phyloP scores from a whole-genome alignment of 2,797 vertebrate species.

The Crocodylus rhombifer region DNA sequence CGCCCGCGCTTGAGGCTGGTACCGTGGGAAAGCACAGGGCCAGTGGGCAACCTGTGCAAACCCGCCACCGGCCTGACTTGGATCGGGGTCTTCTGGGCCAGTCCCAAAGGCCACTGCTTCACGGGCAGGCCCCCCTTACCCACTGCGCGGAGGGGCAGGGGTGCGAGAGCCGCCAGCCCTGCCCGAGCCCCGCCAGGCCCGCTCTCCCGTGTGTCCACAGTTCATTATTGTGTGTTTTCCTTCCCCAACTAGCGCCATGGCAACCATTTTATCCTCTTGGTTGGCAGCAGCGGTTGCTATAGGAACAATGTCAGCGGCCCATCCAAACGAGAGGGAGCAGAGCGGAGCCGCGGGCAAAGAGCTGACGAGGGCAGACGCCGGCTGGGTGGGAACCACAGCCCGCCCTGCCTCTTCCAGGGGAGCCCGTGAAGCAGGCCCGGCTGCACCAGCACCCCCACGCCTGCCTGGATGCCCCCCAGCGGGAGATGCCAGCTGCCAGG shows the following conservation, averaged over 20 bases:
- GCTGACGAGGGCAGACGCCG: constrained; percentile 13
- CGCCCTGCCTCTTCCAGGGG: background rate
- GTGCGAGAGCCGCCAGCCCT: background rate
- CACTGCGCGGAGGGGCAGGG: background rate
- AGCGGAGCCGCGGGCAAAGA: constrained; percentile 37
- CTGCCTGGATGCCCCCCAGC: background rate
- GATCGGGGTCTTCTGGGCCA: background rate
- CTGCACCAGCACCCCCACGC: background rate
- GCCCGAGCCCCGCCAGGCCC: too few species aligned
- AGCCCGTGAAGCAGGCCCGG: background rate
- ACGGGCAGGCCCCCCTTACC: background rate
- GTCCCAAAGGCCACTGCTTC: background rate
- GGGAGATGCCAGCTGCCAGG: constrained; percentile 7
- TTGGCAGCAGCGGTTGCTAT: constrained; percentile 74
- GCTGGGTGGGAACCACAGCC: background rate
- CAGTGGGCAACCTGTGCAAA: background rate
- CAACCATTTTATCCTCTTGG: constrained; percentile 75
- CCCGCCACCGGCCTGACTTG: fast-evolving
- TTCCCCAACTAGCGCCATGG: constrained; percentile 75
- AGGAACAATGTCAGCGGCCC: constrained; percentile 74
- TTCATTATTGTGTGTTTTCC: constrained; percentile 78
- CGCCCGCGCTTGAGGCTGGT: background rate
- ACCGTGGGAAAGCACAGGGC: background rate
- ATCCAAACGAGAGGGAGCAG: constrained; percentile 56
- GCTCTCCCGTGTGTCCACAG: constrained; percentile 46